phyloP scores from a whole-genome alignment of 2,797 vertebrate species.

The Melopsittacus undulatus region DNA sequence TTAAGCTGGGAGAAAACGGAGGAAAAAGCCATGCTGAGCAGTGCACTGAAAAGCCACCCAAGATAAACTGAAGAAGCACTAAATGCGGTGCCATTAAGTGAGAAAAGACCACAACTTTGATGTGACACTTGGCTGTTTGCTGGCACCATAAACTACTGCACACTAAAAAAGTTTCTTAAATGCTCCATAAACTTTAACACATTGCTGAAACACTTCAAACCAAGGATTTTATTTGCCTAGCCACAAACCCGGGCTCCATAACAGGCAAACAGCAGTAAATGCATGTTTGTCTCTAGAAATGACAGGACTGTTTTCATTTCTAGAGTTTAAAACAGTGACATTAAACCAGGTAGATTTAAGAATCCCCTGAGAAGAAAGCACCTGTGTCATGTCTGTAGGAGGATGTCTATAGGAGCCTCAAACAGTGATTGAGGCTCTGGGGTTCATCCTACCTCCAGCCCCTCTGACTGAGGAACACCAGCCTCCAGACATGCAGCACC shows the following conservation, averaged over 20 bases:
- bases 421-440: neutral
- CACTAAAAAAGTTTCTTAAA: conserved; percentile 68
- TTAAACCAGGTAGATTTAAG: neutral
- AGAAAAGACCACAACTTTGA: conserved; percentile 15
- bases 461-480: neutral
- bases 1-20: neutral
- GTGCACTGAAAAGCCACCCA: neutral
- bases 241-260: neutral
- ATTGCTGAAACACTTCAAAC: conserved; percentile 20
- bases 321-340: neutral
- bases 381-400: fast-evolving
- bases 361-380: neutral
- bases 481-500: neutral
- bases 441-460: neutral
- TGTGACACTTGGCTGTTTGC: conserved; percentile 30
- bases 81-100: neutral
- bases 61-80: neutral
- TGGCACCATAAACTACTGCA: conserved; percentile 6
- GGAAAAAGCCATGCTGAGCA: neutral
- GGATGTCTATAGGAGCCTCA: neutral
- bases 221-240: conserved; percentile 7
- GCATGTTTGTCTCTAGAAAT: neutral
- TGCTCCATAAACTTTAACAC: conserved; percentile 66
- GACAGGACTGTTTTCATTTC: neutral
- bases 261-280: neutral